phyloP scores from a whole-genome alignment of 2,113 vertebrate genomes.

The Phalacrocorax carbo region DNA sequence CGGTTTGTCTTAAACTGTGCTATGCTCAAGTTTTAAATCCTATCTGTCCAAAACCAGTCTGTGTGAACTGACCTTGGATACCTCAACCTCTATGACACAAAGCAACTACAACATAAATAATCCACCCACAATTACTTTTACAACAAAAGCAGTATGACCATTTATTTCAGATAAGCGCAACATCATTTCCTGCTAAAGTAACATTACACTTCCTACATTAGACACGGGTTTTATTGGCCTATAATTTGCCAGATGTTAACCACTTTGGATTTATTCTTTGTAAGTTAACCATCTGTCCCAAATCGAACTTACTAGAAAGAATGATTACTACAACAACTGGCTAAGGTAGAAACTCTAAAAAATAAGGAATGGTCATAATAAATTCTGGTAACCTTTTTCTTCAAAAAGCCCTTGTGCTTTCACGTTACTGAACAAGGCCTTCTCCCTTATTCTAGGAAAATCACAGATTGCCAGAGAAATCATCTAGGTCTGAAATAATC shows the following conservation, averaged over 20 bases:
- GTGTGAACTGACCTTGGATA: not conserved
- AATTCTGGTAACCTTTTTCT: not conserved
- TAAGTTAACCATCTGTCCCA: not conserved
- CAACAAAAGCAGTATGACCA: not conserved
- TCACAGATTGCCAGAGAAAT: not conserved
- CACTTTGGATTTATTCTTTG: not conserved
- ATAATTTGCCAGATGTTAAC: not conserved
- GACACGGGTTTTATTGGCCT: not conserved
- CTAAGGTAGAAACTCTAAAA: not conserved
- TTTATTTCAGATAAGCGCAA: not conserved
- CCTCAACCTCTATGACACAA: not conserved
- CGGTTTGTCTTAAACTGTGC: not conserved
- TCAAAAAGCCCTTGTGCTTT: not conserved
- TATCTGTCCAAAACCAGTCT: not conserved
- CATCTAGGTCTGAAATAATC: not conserved
- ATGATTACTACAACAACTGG: not conserved
- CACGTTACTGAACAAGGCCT: rapidly evolving
- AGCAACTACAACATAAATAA: not conserved
- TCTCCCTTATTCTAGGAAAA: not conserved
- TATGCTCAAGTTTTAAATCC: not conserved
- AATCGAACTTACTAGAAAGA: not conserved
- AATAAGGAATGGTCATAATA: not conserved
- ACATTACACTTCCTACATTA: not conserved
- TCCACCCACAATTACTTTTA: not conserved
- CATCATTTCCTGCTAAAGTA: not conserved